Conservation (phyloP, 2,113 vertebrate species). For the Gallinago media region DNA sequence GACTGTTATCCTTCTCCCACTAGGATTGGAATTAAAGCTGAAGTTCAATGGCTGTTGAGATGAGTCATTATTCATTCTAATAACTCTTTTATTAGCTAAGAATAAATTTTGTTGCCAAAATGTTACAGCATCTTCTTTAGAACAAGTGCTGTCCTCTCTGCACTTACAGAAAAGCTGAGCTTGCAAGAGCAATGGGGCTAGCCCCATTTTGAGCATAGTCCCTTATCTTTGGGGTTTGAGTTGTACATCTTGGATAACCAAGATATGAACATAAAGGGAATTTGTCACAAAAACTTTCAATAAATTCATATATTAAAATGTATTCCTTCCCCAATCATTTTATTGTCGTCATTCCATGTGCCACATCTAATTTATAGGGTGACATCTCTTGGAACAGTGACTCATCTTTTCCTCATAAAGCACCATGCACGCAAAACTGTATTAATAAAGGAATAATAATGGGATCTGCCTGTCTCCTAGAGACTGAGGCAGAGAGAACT, state of each 20-base stretch:
- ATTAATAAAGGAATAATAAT: constrained; percentile 43
- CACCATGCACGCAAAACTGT: neutral
- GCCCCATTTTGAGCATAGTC: neutral
- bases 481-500: neutral
- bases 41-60: neutral
- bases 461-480: constrained; percentile 13
- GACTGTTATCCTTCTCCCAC: neutral
- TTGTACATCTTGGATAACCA: neutral
- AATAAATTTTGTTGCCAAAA: neutral
- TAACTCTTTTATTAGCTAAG: neutral
- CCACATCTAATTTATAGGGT: neutral
- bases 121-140: neutral
- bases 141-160: neutral
- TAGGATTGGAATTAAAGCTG: neutral
- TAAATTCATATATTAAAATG: constrained; percentile 5
- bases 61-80: neutral
- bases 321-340: constrained; percentile 4
- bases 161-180: neutral
- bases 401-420: constrained; percentile 46
- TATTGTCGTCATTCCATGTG: neutral
- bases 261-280: neutral
- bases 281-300: neutral
- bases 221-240: neutral
- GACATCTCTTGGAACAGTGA: constrained; percentile 35
- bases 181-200: neutral